Evolutionary conservation across 2,113 vertebrate genomes (phyloP), one percentile per base, ranked within the genome.

Genomic region (Sprattus sprattus): DNA sequence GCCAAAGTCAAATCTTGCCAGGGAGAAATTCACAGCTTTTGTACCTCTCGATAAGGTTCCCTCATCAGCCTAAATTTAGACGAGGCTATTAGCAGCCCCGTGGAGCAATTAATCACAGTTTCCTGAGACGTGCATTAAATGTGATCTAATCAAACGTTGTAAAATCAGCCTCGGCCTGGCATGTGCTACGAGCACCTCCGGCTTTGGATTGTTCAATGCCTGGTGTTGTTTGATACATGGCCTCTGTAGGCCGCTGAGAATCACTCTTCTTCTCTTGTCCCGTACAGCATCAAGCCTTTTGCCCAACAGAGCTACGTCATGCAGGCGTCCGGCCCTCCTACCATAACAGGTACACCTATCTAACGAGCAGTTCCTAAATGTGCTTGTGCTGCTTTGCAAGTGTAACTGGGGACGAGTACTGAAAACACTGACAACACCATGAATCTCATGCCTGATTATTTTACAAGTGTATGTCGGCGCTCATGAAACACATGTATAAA

Each of bases 261-360:
- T 67, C 60, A 28, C n/a, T 25, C n/a, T 6, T 4, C 11, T 11
- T 4, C 87, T 92, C 89, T 93, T 83, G 46, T 87, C 93, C 93
- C 39, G 0, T 46, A 39, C 92, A 99, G 97, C 46, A 96, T 98
- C 96, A 99, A 99, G 93, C 97, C 97, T 90, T 99, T 98, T 94
- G 96, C 97, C 91, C 97, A 97, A 89, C 97, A 97, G 92, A 92
- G 94, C 93, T 98, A 97, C 85, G 75, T 95, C 94, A 96, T 97
- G 94, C 97, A 97, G 92, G 93, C 96, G 44, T 90, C 93, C 67
- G 94, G 92, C 91, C 94, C 95, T 0, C 92, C 96, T 91, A 94
- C 96, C 64, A 95, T 98, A 93, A 94, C 97, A 97, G 97, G 97
- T 98, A 93, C 71, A 16, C 25, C 44, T 11, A 44, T 44, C 71